phyloP scores from a whole-genome alignment of 2,888 invertebrate species.

The Acleris literana region DNA sequence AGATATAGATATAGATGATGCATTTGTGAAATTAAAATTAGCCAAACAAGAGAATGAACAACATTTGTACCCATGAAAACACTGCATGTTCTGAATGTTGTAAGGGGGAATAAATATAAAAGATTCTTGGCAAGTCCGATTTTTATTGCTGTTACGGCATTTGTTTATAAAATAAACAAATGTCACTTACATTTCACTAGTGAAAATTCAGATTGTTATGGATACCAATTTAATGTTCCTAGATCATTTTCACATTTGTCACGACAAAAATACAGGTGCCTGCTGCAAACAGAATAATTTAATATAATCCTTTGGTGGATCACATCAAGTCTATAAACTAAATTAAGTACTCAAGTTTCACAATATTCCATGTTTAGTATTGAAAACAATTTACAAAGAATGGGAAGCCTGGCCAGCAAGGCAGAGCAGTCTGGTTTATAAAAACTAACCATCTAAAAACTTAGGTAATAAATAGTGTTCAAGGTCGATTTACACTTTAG shows the following conservation, averaged over 20 bases:
- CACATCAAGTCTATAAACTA: constrained; percentile 63
- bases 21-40: constrained; percentile 3
- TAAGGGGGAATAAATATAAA: constrained; percentile 42
- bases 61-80: not conserved
- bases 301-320: constrained; percentile 50
- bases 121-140: constrained; percentile 66
- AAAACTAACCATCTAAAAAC: constrained; percentile 59
- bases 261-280: constrained; percentile 53
- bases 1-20: constrained; percentile 1
- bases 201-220: constrained; percentile 70
- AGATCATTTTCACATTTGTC: constrained; percentile 42
- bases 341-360: constrained; percentile 68
- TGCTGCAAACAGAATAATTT: constrained; percentile 44
- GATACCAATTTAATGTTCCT: constrained; percentile 56
- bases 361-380: constrained; percentile 46
- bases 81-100: constrained; percentile 10
- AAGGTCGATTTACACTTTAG: constrained; percentile 48
- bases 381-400: constrained; percentile 43
- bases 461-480: constrained; percentile 57
- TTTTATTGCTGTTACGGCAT: constrained; percentile 83
- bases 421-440: constrained; percentile 59
- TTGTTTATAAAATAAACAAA: constrained; percentile 78
- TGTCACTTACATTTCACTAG: constrained; percentile 75
- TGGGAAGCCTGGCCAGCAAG: constrained; percentile 59
- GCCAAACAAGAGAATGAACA: constrained; percentile 1